Evolutionary conservation across 2,888 invertebrate genomes (phyloP).

Genomic region (Morinoia aosen): DNA sequence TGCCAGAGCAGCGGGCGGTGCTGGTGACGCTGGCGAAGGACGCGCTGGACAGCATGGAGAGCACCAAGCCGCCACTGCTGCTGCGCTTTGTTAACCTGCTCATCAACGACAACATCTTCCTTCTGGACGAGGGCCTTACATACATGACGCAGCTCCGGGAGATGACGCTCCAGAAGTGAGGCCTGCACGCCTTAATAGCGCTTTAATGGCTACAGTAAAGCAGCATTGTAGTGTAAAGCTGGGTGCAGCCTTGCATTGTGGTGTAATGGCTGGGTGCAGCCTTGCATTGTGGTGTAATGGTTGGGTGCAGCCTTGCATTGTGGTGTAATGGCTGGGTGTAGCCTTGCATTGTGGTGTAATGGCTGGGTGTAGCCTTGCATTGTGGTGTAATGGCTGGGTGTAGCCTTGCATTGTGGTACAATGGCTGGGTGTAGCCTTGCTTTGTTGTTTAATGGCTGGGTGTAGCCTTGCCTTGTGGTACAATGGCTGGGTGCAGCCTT

Average conservation of each 20-base stretch:
- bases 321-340: no score
- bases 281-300: neutral
- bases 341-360: no score
- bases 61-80: slow-evolving; percentile 90
- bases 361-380: no score
- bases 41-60: slow-evolving; percentile 90
- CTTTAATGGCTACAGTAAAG: neutral
- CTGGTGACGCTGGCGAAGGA: slow-evolving; percentile 85
- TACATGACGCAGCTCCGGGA: slow-evolving; percentile 91
- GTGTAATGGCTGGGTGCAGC: neutral
- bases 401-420: no score
- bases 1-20: slow-evolving; percentile 82
- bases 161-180: slow-evolving; percentile 77
- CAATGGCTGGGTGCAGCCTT: no score
- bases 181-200: neutral
- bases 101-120: slow-evolving; percentile 96
- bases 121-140: slow-evolving; percentile 90
- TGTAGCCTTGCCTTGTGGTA: no score
- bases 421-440: no score
- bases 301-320: no score
- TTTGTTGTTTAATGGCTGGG: no score
- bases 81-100: slow-evolving; percentile 94
- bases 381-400: no score
- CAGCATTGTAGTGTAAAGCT: neutral
- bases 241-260: neutral